Base-by-base conservation (phyloP, 2,797 vertebrate genomes). In the Sebastes reedi region DNA sequence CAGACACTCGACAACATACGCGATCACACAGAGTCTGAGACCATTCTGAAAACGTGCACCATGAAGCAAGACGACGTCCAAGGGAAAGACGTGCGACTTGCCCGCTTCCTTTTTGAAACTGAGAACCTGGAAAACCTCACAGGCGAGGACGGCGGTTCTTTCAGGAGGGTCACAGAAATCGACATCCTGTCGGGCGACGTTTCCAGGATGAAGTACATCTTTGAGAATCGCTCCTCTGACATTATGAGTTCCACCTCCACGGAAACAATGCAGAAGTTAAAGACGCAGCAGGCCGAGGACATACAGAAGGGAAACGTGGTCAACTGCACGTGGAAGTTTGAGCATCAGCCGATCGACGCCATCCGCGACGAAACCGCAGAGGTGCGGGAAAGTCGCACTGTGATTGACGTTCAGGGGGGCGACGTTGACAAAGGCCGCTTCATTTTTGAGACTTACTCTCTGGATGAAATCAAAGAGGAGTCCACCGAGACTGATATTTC, bases 41-140 rank as follows among this genome's bases (percentile, higher is more conserved):
- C 94, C 52, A 88, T 95, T 60, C 80, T 95, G 77, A 96, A 95
- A 88, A 91, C 95, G 9, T 96, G 96, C 89, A 97, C 96, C 2
- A 91, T 97, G 16, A 95, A 97, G 3, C 96, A 97, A 79, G 96
- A 97, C 6, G 96, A 97, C 50, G 95, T 98, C 74, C 95, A 96
- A 22, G 97, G 98, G 10, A 97, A 97, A 54, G 97, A 98, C 72
- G 97, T 98, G 46, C 94, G 94, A 6, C 93, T 96, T 72, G 96
- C 95, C 18, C 96, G 98, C 72, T 97, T 97, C 88, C 96, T 98
- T 59, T 98, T 99, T 86, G 98, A 99, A 90, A 98, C 97, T 0
- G 97, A 99, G 90, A 97, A 97, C 80, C 91, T 98, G 30, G 97
- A 97, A 81, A 97, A 96, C 80, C 96, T 98, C 85, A 96, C 94